These are phyloP conservation scores for Sterna hirundo DNA, from an alignment of 2,113 vertebrate genomes.

Conservation along the genomic window DNA sequence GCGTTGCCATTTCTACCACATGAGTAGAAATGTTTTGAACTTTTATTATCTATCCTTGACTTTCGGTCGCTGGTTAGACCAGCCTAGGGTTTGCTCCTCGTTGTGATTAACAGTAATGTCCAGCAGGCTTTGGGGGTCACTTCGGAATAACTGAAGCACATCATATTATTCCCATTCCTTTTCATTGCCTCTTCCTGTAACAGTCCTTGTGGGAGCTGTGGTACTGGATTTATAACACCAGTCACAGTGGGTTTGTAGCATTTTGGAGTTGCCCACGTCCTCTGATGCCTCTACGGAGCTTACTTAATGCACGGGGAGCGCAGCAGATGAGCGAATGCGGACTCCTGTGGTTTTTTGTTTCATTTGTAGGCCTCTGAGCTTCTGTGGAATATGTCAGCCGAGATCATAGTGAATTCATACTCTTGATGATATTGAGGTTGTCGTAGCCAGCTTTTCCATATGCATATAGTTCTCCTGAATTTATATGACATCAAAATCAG, in stretches of 20 bases:
- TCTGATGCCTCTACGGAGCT: not conserved
- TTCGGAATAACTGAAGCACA: not conserved
- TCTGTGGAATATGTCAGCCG: not conserved
- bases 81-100: not conserved
- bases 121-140: not conserved
- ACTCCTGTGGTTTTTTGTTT: not conserved
- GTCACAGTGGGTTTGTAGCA: not conserved
- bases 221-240: not conserved
- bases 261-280: not conserved
- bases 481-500: not conserved
- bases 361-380: not conserved
- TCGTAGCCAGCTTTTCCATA: not conserved
- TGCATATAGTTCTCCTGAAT: not conserved
- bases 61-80: not conserved
- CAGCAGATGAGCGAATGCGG: not conserved
- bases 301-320: not conserved
- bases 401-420: not conserved
- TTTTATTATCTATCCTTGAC: not conserved
- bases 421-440: not conserved
- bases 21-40: not conserved
- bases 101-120: not conserved
- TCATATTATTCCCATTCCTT: not conserved
- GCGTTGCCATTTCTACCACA: accelerated
- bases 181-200: not conserved
- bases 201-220: not conserved